Evolutionary conservation across 2,797 vertebrate genomes (phyloP).

Genomic region (Hippopotamyrus pictus): DNA sequence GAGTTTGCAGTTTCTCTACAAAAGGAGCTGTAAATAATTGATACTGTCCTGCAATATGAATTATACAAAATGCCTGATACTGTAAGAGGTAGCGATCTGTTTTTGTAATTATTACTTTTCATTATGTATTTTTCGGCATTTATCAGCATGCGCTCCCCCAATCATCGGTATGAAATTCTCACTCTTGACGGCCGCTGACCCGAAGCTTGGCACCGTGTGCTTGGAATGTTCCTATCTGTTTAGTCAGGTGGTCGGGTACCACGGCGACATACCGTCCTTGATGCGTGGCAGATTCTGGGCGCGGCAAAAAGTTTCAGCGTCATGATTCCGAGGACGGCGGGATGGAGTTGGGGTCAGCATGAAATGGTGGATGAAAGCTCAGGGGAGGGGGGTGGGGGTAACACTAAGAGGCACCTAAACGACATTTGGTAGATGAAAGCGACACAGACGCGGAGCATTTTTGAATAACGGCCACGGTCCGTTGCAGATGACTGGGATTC

Average conservation of each 20-base stretch:
- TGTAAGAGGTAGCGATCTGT: background rate
- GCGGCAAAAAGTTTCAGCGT: background rate
- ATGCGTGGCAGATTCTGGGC: background rate
- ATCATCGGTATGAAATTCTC: background rate
- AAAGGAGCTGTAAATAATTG: conserved; percentile 22
- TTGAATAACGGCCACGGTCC: background rate
- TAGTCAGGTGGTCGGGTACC: background rate
- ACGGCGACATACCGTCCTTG: background rate
- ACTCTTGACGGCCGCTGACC: background rate
- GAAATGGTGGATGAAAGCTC: background rate
- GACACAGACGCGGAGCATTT: background rate
- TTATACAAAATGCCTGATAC: background rate
- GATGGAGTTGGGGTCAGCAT: background rate
- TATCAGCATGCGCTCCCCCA: background rate
- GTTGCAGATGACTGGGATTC: background rate
- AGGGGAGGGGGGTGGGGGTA: background rate
- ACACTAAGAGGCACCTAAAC: background rate
- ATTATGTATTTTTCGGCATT: background rate
- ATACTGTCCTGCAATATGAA: conserved; percentile 1
- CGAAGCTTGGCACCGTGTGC: background rate
- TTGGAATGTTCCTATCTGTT: background rate
- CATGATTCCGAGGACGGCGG: background rate
- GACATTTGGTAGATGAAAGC: background rate
- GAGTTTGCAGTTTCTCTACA: conserved; percentile 19
- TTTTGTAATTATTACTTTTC: conserved; percentile 3